These are phyloP conservation scores for Harmothoe impar DNA, from an alignment of 2,888 invertebrate species.

Conservation along the genomic window DNA sequence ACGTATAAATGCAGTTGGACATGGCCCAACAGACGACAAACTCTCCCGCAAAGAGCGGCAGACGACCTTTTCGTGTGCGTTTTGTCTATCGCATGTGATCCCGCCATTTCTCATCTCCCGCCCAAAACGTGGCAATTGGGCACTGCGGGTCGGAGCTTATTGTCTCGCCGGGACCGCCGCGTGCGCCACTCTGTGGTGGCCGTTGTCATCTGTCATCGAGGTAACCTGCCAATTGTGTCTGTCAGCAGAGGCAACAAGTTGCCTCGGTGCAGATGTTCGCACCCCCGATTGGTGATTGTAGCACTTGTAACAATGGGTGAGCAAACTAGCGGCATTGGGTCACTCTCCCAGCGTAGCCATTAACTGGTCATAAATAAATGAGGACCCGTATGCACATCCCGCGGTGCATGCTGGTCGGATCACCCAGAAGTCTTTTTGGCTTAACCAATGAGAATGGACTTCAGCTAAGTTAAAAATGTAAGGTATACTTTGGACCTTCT, in stretches of 20 bases:
- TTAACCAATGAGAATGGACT: no score
- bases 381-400: no score
- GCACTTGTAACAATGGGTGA: no score
- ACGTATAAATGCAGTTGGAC: neutral
- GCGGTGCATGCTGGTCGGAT: no score
- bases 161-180: neutral
- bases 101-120: neutral
- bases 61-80: neutral
- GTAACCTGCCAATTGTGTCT: constrained; percentile 12
- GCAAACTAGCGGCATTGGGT: no score
- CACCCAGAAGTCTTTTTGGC: no score
- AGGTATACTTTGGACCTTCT: no score
- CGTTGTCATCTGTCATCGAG: neutral
- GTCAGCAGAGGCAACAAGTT: constrained; percentile 29
- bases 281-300: neutral
- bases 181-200: neutral
- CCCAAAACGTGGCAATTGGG: constrained; percentile 13
- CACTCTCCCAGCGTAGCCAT: no score
- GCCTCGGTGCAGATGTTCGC: neutral
- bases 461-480: no score
- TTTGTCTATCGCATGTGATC: constrained; percentile 37
- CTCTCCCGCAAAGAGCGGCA: no score
- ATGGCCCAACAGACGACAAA: neutral
- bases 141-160: constrained; percentile 9
- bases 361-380: no score